phyloP scores from a whole-genome alignment of 2,113 vertebrate genomes.

The Raja brachyura region DNA sequence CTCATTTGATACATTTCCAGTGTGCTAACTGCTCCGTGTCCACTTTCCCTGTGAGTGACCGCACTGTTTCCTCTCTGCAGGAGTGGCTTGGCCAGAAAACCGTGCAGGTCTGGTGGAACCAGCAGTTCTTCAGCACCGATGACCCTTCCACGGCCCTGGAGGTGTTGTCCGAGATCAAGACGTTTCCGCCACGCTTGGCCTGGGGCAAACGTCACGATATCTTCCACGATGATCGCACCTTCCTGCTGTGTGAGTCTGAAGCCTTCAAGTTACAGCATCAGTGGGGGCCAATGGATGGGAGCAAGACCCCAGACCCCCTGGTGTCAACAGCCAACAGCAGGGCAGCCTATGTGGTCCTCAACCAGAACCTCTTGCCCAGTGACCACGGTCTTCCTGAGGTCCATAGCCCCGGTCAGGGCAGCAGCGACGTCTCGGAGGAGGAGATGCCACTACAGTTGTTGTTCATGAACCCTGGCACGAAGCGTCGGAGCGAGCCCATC shows the following conservation, averaged over 20 bases:
- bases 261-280: background rate
- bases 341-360: constrained; percentile 65
- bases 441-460: constrained; percentile 48
- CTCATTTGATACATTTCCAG: no score
- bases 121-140: constrained; percentile 53
- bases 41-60: no score
- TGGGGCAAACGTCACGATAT: background rate
- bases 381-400: background rate
- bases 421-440: constrained; percentile 50
- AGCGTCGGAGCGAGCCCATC: constrained; percentile 35
- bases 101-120: constrained; percentile 56
- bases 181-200: background rate
- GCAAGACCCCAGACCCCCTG: constrained; percentile 42
- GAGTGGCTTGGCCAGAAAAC: constrained; percentile 68
- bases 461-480: constrained; percentile 48
- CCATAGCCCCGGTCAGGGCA: background rate
- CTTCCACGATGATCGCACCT: background rate
- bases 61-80: constrained; percentile 47
- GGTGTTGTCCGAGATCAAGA: constrained; percentile 65
- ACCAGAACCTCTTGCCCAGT: constrained; percentile 40
- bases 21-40: background rate
- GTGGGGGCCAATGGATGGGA: background rate
- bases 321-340: constrained; percentile 47
- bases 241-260: background rate
- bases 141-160: constrained; percentile 61